A percentile compares a stretch with the other conserved stretches of the same genome.
Evolutionary conservation across 1,140 invertebrate species (phyloP).

Genomic region (Heliconius himera): DNA sequence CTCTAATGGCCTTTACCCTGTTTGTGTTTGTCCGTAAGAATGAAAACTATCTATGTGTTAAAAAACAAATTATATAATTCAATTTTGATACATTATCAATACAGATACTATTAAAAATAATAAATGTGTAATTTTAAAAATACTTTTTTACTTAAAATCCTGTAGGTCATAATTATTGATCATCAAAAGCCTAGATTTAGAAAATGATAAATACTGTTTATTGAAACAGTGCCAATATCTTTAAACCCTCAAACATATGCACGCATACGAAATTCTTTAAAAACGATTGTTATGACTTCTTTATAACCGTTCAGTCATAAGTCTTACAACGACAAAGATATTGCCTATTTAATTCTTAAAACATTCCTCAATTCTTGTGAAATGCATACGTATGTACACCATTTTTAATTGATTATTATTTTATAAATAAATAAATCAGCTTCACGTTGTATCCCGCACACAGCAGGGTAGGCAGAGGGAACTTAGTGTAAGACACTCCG

Average conservation of each 20-base stretch:
- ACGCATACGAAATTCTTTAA: constrained; percentile 39
- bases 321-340: constrained; percentile 10
- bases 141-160: background rate
- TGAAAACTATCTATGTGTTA: too few relatives aligned
- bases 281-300: constrained; percentile 45
- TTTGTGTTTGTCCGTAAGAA: too few relatives aligned
- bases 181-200: constrained; percentile 44
- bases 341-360: background rate
- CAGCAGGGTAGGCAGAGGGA: too few relatives aligned
- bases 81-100: too few relatives aligned
- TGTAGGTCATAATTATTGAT: constrained; percentile 34
- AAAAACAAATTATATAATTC: too few relatives aligned
- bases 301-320: constrained; percentile 32
- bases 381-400: background rate
- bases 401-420: background rate
- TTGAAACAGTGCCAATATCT: constrained; percentile 45
- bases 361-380: background rate
- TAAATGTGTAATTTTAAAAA: too few relatives aligned
- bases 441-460: too few relatives aligned
- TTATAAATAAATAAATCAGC: background rate
- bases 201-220: constrained; percentile 35
- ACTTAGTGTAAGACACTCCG: too few relatives aligned
- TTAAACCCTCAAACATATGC: constrained; percentile 33
- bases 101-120: too few relatives aligned
- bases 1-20: too few relatives aligned